Evolutionary conservation across 2,113 vertebrate genomes (phyloP).

Genomic region (Chionomys nivalis): DNA sequence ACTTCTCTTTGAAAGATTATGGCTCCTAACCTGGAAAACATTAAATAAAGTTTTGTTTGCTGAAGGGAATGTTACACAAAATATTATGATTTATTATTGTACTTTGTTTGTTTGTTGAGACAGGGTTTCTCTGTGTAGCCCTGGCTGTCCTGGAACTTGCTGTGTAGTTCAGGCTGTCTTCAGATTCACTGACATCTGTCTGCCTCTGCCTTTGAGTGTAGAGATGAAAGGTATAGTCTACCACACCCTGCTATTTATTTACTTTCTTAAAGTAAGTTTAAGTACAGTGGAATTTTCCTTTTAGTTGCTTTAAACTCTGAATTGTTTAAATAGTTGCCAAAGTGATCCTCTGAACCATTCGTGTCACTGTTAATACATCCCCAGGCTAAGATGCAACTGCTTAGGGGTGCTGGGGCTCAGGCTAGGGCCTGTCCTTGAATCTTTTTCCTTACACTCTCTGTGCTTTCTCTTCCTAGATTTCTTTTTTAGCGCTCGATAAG

Average conservation of each 20-base stretch:
- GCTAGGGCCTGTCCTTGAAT: not conserved
- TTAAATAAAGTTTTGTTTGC: not conserved
- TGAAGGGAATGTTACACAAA: not conserved
- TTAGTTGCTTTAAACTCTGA: conserved; percentile 31
- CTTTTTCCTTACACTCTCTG: not conserved
- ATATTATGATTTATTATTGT: not conserved
- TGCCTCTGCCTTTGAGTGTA: not conserved
- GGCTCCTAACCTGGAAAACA: not conserved
- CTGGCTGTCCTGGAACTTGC: not conserved
- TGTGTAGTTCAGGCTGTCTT: not conserved
- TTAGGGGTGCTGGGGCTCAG: not conserved
- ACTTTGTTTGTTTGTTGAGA: not conserved
- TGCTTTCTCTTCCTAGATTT: not conserved
- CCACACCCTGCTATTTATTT: not conserved
- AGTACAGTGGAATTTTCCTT: not conserved
- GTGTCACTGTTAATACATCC: not conserved
- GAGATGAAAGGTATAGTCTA: not conserved
- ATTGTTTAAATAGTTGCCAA: too few species aligned
- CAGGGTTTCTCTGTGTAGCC: not conserved
- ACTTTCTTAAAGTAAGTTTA: conserved; percentile 2
- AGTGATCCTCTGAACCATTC: not conserved
- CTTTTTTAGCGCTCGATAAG: not conserved
- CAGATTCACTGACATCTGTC: not conserved
- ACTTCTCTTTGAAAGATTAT: not conserved
- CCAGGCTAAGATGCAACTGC: not conserved